Percentiles rank a stretch among this genome's conserved stretches.
Evolutionary conservation across 2,888 invertebrate species (phyloP).

Genomic region (Ernsta delagoae): DNA sequence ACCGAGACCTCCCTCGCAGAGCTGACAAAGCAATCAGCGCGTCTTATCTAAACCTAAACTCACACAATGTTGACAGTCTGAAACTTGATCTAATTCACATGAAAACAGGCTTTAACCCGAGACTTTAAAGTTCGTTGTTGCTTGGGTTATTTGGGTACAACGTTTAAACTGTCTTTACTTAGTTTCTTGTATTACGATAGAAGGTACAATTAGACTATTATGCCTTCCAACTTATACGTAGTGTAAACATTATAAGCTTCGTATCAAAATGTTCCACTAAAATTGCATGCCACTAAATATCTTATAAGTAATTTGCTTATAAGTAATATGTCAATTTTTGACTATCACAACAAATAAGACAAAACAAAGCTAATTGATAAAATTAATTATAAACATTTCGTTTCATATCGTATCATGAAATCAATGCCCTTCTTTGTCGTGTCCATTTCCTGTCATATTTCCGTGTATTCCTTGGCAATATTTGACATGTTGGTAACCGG

Average conservation of each 20-base stretch:
- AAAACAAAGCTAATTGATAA: no score
- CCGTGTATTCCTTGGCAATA: neutral
- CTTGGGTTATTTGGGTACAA: neutral
- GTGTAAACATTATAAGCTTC: neutral
- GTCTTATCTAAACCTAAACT: slow-evolving; percentile 1
- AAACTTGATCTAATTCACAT: neutral
- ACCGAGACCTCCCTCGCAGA: neutral
- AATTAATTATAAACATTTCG: no score
- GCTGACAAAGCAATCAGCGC: slow-evolving; percentile 7
- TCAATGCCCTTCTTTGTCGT: no score
- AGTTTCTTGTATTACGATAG: neutral
- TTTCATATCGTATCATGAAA: no score
- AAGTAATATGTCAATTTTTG: no score
- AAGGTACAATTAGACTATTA: neutral
- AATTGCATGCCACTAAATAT: no score
- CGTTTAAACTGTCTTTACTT: slow-evolving; percentile 6
- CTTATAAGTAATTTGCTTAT: no score
- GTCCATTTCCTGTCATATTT: neutral
- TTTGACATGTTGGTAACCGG: neutral
- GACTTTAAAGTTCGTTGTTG: neutral
- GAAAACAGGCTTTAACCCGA: neutral
- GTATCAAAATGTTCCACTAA: no score
- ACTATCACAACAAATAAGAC: no score
- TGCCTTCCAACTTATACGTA: neutral
- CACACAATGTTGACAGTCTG: neutral